A percentile compares a stretch with the other conserved stretches of the same genome.
Conservation (phyloP, 1,140 invertebrate genomes). For the Aphis craccivora region DNA sequence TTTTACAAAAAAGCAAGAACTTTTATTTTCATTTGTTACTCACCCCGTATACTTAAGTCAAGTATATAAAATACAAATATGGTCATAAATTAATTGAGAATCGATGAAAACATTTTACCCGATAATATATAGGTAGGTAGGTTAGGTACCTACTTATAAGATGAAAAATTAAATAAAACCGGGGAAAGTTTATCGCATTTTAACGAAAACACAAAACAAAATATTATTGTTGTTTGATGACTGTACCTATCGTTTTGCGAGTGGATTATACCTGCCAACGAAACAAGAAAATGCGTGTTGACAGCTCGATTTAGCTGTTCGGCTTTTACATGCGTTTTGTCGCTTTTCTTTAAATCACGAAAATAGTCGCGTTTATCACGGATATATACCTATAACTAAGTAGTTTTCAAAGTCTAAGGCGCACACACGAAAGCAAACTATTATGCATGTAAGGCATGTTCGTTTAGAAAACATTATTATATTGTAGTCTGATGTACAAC, state of each 20-base stretch:
- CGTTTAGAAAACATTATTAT: conserved; percentile 13
- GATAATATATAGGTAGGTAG: background rate
- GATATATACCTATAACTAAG: background rate
- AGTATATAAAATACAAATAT: too few relatives aligned
- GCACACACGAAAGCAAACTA: background rate
- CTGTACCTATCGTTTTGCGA: background rate
- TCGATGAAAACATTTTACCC: background rate
- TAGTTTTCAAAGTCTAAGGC: background rate
- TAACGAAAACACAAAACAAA: background rate
- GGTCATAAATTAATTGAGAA: background rate
- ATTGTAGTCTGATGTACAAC: background rate
- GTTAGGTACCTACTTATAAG: background rate
- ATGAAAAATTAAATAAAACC: background rate
- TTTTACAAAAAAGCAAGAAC: too few relatives aligned
- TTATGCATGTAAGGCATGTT: background rate
- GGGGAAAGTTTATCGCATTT: background rate
- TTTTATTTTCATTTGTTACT: too few relatives aligned
- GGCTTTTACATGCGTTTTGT: background rate
- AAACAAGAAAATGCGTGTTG: background rate
- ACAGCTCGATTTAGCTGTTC: background rate
- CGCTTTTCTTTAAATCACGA: background rate
- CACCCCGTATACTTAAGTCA: too few relatives aligned
- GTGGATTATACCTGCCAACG: background rate
- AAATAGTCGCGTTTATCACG: background rate
- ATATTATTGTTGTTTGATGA: background rate